phyloP scores from a whole-genome alignment of 2,797 vertebrate genomes.

The Pterois miles region DNA sequence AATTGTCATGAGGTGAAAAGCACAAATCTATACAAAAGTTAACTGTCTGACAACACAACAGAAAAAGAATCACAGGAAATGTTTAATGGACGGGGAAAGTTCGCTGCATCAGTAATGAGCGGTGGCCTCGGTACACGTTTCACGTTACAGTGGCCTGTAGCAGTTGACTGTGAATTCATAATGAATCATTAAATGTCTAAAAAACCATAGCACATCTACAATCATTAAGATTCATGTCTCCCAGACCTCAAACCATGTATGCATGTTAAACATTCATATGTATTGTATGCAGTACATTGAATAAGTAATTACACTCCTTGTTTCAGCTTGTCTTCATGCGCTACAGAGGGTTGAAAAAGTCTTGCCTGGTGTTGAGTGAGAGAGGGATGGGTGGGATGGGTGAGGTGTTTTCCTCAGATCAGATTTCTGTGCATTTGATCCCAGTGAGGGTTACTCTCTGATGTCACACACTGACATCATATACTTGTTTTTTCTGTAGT shows the following conservation, averaged over 20 bases:
- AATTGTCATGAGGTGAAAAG: background rate
- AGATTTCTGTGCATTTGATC: slow-evolving; percentile 11
- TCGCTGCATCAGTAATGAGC: slow-evolving; percentile 1
- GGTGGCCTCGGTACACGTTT: background rate
- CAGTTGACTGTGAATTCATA: slow-evolving; percentile 5
- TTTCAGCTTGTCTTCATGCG: background rate
- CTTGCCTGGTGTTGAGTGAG: background rate
- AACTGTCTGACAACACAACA: background rate
- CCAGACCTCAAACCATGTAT: slow-evolving; percentile 23
- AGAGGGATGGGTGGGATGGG: background rate
- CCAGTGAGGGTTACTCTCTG: slow-evolving; percentile 4
- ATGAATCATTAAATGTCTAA: slow-evolving; percentile 28
- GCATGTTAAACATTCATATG: slow-evolving; percentile 10
- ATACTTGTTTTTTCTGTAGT: background rate
- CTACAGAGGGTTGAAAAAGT: slow-evolving; percentile 1
- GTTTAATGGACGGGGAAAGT: background rate
- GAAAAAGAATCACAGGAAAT: background rate
- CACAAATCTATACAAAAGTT: background rate
- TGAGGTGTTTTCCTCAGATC: slow-evolving; percentile 19
- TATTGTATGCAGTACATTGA: slow-evolving; percentile 8
- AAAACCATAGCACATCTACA: slow-evolving; percentile 12
- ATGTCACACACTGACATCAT: slow-evolving; percentile 10
- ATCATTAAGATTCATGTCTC: slow-evolving; percentile 2
- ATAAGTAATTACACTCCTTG: slow-evolving; percentile 12
- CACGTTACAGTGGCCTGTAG: background rate